Percentiles rank a stretch among this genome's conserved stretches.
Evolutionary conservation across 2,797 vertebrate species (phyloP).

Genomic region (Phrynocephalus forsythii): DNA sequence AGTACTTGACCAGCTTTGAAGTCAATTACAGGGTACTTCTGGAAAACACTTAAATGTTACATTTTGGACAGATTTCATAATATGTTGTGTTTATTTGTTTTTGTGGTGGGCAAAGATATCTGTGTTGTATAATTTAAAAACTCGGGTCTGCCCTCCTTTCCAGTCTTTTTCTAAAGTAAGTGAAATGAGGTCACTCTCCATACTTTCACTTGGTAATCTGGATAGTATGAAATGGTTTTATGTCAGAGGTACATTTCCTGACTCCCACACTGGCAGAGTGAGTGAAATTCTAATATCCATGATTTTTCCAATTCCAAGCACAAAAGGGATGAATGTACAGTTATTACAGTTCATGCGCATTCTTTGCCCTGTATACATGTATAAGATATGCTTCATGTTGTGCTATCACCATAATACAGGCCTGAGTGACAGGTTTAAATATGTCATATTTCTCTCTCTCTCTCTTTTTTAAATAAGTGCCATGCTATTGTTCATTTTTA

Average conservation of each 20-base stretch:
- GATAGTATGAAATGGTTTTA: slow-evolving; percentile 24
- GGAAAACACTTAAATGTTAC: slow-evolving; percentile 25
- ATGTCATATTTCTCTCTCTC: slow-evolving; percentile 59
- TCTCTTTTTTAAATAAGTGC: slow-evolving; percentile 72
- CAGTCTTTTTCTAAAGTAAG: slow-evolving; percentile 3
- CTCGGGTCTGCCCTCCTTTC: not conserved
- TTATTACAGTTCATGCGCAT: slow-evolving; percentile 38
- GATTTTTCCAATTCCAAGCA: slow-evolving; percentile 42
- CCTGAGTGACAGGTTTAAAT: slow-evolving; percentile 63
- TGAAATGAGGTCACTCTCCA: not conserved
- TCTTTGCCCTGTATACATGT: slow-evolving; percentile 14
- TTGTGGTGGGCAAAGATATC: not conserved
- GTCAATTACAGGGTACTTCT: slow-evolving; percentile 3
- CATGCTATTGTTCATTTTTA: slow-evolving; percentile 67
- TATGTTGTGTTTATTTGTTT: not conserved
- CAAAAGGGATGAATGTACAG: slow-evolving; percentile 46
- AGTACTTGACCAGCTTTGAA: not conserved
- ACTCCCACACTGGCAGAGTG: slow-evolving; percentile 19
- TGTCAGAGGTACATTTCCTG: slow-evolving; percentile 26
- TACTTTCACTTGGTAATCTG: slow-evolving; percentile 6
- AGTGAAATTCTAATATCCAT: slow-evolving; percentile 49
- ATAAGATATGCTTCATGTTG: slow-evolving; percentile 11
- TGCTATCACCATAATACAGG: slow-evolving; percentile 20
- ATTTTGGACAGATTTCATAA: not conserved
- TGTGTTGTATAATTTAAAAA: slow-evolving; percentile 1